phyloP scores from a whole-genome alignment of 1,140 invertebrate species.

The Thrips palmi region DNA sequence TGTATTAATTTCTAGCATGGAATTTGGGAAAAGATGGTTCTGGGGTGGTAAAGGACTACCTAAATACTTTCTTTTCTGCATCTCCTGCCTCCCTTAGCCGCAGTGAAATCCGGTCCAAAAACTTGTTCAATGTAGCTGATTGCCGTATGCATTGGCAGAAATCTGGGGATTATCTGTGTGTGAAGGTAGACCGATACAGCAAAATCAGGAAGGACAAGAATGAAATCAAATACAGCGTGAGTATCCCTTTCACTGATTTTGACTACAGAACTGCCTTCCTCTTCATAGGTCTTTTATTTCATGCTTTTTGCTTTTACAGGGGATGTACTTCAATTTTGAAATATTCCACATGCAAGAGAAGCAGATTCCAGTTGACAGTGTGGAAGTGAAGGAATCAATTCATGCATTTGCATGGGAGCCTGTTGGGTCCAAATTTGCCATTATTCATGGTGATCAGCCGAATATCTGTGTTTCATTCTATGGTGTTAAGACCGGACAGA shows the following conservation, averaged over 20 bases:
- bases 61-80: neutral
- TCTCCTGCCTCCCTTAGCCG: conserved; percentile 41
- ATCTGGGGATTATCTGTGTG: conserved; percentile 90
- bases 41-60: neutral
- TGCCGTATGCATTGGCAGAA: conserved; percentile 99
- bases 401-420: conserved; percentile 98
- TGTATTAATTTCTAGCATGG: conserved; percentile 6
- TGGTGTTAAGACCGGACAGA: conserved; percentile 71
- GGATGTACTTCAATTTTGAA: conserved; percentile 98
- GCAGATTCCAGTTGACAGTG: conserved; percentile 92
- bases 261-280: neutral
- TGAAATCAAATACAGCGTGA: conserved; percentile 72
- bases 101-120: conserved; percentile 85
- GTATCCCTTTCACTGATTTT: conserved; percentile 16
- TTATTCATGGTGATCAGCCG: conserved; percentile 84
- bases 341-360: conserved; percentile 98
- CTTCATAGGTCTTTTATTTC: neutral
- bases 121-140: conserved; percentile 94
- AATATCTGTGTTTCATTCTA: conserved; percentile 87
- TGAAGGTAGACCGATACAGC: conserved; percentile 93
- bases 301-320: conserved; percentile 30
- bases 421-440: conserved; percentile 84
- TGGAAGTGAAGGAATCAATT: conserved; percentile 85
- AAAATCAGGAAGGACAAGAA: conserved; percentile 87
- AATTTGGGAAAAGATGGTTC: neutral